Evolutionary conservation across 2,888 invertebrate species (phyloP), one percentile per base, ranked within the genome.

Genomic region (Odontomyia ornata): DNA sequence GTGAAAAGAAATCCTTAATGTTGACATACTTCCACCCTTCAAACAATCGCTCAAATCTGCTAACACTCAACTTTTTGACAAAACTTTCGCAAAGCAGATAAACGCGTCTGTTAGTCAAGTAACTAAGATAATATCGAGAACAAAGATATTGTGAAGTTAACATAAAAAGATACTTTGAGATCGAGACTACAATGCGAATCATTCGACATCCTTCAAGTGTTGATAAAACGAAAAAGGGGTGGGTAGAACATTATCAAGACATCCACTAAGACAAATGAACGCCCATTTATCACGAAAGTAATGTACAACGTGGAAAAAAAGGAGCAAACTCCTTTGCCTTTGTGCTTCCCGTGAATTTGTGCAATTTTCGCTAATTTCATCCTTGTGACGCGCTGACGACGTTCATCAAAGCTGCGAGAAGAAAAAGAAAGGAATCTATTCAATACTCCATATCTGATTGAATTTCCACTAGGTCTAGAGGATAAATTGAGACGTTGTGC

Each of bases 291-390:
- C 52, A 52, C 52, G 52, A 15, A 52, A 52, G 52, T 52, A 18
- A 18, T 52, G 52, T 52, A 18, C 52, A 15, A 52, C 7, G 18
- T 9, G 52, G 7, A 52, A 18, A 52, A 52, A 52, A 18, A 15
- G 18, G 5, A 36, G 9, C 36, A 52, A 52, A 52, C 52, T 18
- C 18, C 15, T 52, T 52, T 52, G 15, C 52, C 52, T 52, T 52
- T 52, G 52, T 52, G 52, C 18, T 9, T 18, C 18, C 52, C 52
- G 52, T 52, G 13, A 52, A 52, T 52, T 15, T 9, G 18, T 52
- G 52, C 13, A 52, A 52, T 52, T 52, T 52, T 15, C 52, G 52
- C 52, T 52, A 52, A 52, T 52, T 52, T 52, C n/a, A 52, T 52
- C 18, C 36, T 52, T 52, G 52, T 15, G 52, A 52, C 52, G 4